Evolutionary conservation across 2,888 invertebrate genomes (phyloP).

Genomic region (Ormyrus pomaceus): DNA sequence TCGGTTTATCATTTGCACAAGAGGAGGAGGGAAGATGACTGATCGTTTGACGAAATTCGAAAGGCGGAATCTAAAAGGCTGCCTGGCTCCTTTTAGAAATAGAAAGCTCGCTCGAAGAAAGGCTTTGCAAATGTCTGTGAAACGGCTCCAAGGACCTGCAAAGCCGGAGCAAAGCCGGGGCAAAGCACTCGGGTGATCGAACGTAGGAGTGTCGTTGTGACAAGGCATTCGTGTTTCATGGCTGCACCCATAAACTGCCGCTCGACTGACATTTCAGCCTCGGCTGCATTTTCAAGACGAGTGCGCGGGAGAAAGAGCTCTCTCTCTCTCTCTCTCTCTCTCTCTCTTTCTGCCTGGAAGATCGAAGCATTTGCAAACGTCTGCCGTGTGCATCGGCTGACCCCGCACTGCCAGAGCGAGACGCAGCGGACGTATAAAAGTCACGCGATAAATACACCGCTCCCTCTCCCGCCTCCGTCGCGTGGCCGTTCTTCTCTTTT

Average conservation of each 20-base stretch:
- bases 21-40: neutral
- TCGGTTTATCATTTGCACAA: neutral
- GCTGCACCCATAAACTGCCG: slow-evolving; percentile 31
- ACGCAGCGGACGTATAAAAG: slow-evolving; percentile 30
- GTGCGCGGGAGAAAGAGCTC: no score
- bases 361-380: slow-evolving; percentile 36
- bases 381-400: neutral
- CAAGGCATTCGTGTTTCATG: slow-evolving; percentile 13
- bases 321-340: no score
- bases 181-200: slow-evolving; percentile 10
- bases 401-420: slow-evolving; percentile 22
- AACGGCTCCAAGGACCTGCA: no score
- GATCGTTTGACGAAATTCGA: slow-evolving; percentile 4
- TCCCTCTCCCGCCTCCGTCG: neutral
- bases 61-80: neutral
- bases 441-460: slow-evolving; percentile 32
- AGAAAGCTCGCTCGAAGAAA: neutral
- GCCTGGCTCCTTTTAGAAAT: neutral
- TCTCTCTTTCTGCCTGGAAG: no score
- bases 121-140: neutral
- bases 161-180: neutral
- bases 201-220: slow-evolving; percentile 33
- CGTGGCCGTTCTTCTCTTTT: neutral
- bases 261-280: slow-evolving; percentile 6
- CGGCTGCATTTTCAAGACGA: no score